Evolutionary conservation across 2,888 invertebrate genomes (phyloP), one percentile per base, ranked within the genome.

Genomic region (Stenurella melanura): DNA sequence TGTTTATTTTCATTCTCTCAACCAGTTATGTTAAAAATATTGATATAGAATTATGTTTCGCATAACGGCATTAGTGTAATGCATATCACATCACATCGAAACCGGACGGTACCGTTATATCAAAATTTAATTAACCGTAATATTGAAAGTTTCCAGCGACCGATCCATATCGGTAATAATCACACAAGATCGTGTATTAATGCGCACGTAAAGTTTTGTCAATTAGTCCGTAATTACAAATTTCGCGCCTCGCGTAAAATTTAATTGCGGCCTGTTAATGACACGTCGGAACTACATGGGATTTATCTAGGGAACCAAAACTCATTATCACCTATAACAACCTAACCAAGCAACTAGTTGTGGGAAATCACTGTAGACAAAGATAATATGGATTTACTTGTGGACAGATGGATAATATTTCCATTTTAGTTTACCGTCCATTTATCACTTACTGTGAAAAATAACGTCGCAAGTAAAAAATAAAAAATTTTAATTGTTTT

Each of bases 201-300:
- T 4, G 50, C 1, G 50, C 15, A 15, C 4, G 66, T 19, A 50
- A 66, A 66, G 18, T 66, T 66, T 66, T 66, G 50, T 50, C 66
- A 66, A 66, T 66, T 66, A 66, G 42, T 38, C 66, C 21, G 50
- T 66, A 66, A 66, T 66, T 66, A 50, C 38, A 12, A 66, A 66
- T 66, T 66, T 66, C 66, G 19, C 42, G 50, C 21, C 42, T 7
- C 21, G 19, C 50, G 21, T 50, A 50, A 66, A 66, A 66, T 54
- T 66, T 66, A 50, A 66, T 66, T 66, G 66, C 50, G 50, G 54
- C 21, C 21, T 66, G 50, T 50, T 66, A 66, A 64, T 66, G 66
- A 15, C 42, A 21, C 54, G 66, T 50, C 50, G 66, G n/a, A 66
- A 42, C 66, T 50, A 21, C 19, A 66, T 7, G 66, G 21, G 50